phyloP scores from a whole-genome alignment of 2,888 invertebrate species.

The Drosophila setosimentum region DNA sequence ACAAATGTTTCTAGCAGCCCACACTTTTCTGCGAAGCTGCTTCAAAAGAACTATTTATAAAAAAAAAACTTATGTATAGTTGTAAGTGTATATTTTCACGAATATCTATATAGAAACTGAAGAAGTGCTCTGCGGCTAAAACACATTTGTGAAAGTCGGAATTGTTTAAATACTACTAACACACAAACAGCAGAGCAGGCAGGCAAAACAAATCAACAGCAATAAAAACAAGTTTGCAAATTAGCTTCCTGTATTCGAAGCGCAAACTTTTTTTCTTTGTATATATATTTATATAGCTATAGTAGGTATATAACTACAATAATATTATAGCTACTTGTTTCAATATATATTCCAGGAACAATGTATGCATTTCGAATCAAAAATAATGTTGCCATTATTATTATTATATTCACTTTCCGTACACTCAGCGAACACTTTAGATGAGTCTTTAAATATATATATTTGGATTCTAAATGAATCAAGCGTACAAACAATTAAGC shows the following conservation, averaged over 20 bases:
- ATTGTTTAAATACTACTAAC: constrained; percentile 14
- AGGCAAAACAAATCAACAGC: constrained; percentile 25
- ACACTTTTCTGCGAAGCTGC: background rate
- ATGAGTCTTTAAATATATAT: constrained; percentile 4
- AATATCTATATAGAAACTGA: background rate
- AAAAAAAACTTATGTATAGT: background rate
- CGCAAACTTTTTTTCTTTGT: constrained; percentile 6
- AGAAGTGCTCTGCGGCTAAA: background rate
- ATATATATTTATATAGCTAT: background rate
- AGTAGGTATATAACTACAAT: background rate
- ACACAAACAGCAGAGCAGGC: constrained; percentile 10
- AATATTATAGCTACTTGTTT: background rate
- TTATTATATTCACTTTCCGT: constrained; percentile 20
- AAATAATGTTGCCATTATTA: constrained; percentile 20
- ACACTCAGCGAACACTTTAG: constrained; percentile 9
- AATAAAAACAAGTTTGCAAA: constrained; percentile 54
- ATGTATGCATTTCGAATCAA: constrained; percentile 41
- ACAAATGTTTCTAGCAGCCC: constrained; percentile 29
- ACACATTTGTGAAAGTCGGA: constrained; percentile 38
- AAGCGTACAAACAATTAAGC: constrained; percentile 35
- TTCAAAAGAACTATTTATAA: background rate
- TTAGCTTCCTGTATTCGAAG: constrained; percentile 50
- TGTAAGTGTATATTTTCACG: background rate
- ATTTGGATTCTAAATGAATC: constrained; percentile 51
- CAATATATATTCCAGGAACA: constrained; percentile 11